Percentiles rank a stretch among this genome's conserved stretches.
Evolutionary conservation across 2,888 invertebrate species (phyloP).

Genomic region (Acleris sparsana): DNA sequence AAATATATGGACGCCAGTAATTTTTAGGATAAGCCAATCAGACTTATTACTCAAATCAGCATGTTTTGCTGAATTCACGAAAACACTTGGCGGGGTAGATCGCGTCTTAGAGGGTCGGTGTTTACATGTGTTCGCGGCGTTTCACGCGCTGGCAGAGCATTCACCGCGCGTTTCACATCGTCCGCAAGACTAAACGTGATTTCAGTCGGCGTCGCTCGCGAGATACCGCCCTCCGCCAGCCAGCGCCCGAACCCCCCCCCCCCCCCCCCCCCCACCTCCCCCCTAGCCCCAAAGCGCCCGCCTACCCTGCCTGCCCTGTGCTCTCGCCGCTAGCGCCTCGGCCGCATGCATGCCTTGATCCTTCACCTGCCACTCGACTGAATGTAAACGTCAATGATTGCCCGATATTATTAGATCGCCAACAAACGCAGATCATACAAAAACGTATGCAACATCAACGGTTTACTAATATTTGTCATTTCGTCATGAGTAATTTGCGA

Average conservation of each 20-base stretch:
- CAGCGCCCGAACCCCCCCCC: too few species aligned
- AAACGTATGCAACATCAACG: neutral
- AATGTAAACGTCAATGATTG: constrained; percentile 28
- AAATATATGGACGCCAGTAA: constrained; percentile 11
- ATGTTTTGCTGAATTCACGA: constrained; percentile 6
- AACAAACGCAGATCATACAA: neutral
- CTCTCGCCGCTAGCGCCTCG: constrained; percentile 16
- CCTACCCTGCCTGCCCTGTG: constrained; percentile 3
- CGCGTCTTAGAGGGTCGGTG: constrained; percentile 23
- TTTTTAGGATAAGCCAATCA: constrained; percentile 25
- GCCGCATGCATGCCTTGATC: constrained; percentile 23
- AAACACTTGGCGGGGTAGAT: constrained; percentile 11
- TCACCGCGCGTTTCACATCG: constrained; percentile 62
- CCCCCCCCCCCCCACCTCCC: too few species aligned
- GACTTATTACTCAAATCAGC: neutral
- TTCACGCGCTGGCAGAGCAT: constrained; percentile 47
- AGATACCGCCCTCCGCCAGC: constrained; percentile 59
- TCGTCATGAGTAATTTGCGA: too few species aligned
- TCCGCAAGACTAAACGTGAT: constrained; percentile 70
- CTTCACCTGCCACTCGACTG: constrained; percentile 17
- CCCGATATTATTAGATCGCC: constrained; percentile 14
- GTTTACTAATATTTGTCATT: neutral
- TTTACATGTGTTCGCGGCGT: constrained; percentile 47
- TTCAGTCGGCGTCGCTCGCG: constrained; percentile 55
- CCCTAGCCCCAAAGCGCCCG: constrained; percentile 45